Percentiles rank a stretch among this genome's conserved stretches.
Evolutionary conservation across 2,888 invertebrate genomes (phyloP).

Genomic region (Horisme vitalbata): DNA sequence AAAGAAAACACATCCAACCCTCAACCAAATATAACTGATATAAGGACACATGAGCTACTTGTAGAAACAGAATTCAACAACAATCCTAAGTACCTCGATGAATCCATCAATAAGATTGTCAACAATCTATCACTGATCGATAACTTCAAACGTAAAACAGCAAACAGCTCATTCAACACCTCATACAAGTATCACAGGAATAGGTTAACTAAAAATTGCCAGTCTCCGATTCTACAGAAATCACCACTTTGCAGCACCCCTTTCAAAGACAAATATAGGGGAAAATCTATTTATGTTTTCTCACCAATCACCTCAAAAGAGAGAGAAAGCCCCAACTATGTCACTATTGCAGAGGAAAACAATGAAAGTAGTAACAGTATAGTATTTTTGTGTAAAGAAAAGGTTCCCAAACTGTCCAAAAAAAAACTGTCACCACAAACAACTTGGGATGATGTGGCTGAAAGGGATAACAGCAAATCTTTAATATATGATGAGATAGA

Average conservation of each 20-base stretch:
- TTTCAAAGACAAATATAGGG: slow-evolving; percentile 63
- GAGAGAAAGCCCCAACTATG: slow-evolving; percentile 37
- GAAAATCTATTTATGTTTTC: slow-evolving; percentile 67
- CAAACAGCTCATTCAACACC: slow-evolving; percentile 39
- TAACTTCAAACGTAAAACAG: slow-evolving; percentile 40
- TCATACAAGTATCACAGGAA: slow-evolving; percentile 36
- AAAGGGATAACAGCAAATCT: not conserved
- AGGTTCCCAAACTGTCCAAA: slow-evolving; percentile 19
- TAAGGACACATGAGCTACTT: slow-evolving; percentile 55
- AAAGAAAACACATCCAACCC: slow-evolving; percentile 58
- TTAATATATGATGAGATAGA: slow-evolving; percentile 13
- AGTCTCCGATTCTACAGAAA: slow-evolving; percentile 44
- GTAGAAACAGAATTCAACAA: slow-evolving; percentile 52
- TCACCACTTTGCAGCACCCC: slow-evolving; percentile 73
- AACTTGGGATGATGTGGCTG: not conserved
- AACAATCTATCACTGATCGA: slow-evolving; percentile 54
- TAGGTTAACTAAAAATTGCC: slow-evolving; percentile 45
- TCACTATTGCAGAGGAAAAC: slow-evolving; percentile 41
- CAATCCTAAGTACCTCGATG: slow-evolving; percentile 45
- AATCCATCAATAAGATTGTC: slow-evolving; percentile 64
- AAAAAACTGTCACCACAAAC: slow-evolving; percentile 5
- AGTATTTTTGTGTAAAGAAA: slow-evolving; percentile 33
- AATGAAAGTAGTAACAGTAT: slow-evolving; percentile 37
- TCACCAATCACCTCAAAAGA: slow-evolving; percentile 57
- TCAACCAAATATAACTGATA: slow-evolving; percentile 50